Base-by-base conservation (phyloP, 2,113 vertebrate species). In the Phylloscopus whistleri region DNA sequence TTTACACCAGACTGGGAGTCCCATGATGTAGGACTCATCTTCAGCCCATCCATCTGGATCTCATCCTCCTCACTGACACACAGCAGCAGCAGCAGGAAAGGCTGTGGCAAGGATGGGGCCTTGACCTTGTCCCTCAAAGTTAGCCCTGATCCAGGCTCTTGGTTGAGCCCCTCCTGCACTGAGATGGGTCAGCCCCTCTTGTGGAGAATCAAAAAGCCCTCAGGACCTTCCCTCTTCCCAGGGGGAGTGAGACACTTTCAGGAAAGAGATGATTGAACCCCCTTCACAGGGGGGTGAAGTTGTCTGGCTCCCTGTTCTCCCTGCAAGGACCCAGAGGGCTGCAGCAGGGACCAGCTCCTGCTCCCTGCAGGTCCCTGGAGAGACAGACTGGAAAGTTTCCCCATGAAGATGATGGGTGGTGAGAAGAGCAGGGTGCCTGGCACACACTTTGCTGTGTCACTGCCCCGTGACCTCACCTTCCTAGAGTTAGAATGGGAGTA, bases 171-270 rank as follows among this genome's bases (percentile, higher is more conserved):
- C 22, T 63, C 53, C 87, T 89, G 78, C 41, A 26, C 23, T 84
- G 41, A 43, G 33, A 51, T 14, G 9, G 51, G 16, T 20, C 55
- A 60, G 10, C 21, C 6, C 18, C 17, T 73, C 41, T 51, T 46
- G 22, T 2, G 5, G 19, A 63, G 56, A 53, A 55, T 35, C 31
- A 28, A 9, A 82, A 37, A 26, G 16, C 72, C 37, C 72, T 46
- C 0, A 0, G 14, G 44, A 64, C 27, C 14, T 15, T 68, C 27
- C 21, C 16, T 85, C 20, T 59, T 37, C 37, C 13, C 14, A 58
- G 27, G 35, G 14, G 7, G 22, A 85, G 35, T 20, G 67, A 72
- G 31, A 39, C 8, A 20, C 22, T 48, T 64, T 15, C 7, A 67
- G 59, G 33, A 73, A 35, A 69, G 59, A 46, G 22, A 19, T 27